Conservation (phyloP, 2,797 vertebrate genomes). For the Poeciliopsis turneri region DNA sequence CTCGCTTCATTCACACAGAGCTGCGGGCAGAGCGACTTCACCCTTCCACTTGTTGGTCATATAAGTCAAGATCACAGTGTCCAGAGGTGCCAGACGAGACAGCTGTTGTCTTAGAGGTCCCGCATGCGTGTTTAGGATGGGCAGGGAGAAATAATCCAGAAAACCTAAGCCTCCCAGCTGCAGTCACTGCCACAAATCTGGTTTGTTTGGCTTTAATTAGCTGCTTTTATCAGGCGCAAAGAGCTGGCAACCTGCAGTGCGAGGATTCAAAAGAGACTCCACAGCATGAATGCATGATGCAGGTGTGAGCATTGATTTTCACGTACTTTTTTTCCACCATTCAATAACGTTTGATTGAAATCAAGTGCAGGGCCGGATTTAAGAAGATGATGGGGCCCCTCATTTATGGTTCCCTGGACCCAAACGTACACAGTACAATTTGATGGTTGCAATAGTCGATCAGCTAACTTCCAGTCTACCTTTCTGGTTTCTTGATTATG, state of each 20-base stretch:
- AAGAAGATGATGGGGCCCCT: not conserved
- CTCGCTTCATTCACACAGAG: slow-evolving; percentile 18
- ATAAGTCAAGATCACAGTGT: slow-evolving; percentile 18
- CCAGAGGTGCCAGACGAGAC: slow-evolving; percentile 9
- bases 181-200: slow-evolving; percentile 7
- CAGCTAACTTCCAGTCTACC: not conserved
- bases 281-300: not conserved
- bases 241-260: slow-evolving; percentile 16
- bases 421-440: slow-evolving; percentile 1
- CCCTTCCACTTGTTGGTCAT: slow-evolving; percentile 72
- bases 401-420: not conserved
- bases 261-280: slow-evolving; percentile 12
- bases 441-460: not conserved
- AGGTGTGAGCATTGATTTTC: not conserved
- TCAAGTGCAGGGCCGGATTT: not conserved
- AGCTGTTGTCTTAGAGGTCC: not conserved
- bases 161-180: not conserved
- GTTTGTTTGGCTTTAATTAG: slow-evolving; percentile 25
- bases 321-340: not conserved
- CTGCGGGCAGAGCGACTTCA: slow-evolving; percentile 23
- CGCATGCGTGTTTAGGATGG: slow-evolving; percentile 7
- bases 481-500: not conserved
- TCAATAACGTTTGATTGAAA: not conserved
- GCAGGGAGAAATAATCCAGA: slow-evolving; percentile 6
- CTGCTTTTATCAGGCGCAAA: slow-evolving; percentile 26